Percentiles rank a stretch among this genome's conserved stretches.
These are phyloP conservation scores for Ericerus pela DNA, from an alignment of 1,140 invertebrate species.

Conservation along the genomic window DNA sequence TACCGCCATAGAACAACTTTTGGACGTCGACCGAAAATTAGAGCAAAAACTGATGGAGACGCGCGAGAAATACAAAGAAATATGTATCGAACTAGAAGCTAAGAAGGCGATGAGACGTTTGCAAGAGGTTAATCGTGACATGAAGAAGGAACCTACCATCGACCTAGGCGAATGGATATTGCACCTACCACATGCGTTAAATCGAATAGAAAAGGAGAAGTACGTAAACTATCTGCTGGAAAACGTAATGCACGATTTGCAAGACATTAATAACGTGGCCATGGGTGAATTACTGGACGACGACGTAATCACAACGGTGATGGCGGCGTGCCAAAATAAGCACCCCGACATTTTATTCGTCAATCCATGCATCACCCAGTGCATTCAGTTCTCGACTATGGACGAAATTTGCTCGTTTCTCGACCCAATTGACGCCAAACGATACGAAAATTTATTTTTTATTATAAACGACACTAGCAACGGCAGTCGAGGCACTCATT, in stretches of 20 bases:
- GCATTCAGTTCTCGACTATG: neutral
- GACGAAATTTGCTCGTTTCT: neutral
- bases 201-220: neutral
- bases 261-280: constrained; percentile 4
- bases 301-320: neutral
- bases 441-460: constrained; percentile 2
- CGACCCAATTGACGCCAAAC: neutral
- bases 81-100: neutral
- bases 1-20: neutral
- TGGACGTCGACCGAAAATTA: neutral
- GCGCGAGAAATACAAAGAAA: neutral
- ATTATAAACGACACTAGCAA: constrained; percentile 1
- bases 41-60: neutral
- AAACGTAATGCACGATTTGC: constrained; percentile 1
- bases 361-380: constrained; percentile 1
- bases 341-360: constrained; percentile 2
- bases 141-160: neutral
- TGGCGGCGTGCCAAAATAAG: neutral
- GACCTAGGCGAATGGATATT: neutral
- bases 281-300: neutral
- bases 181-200: neutral
- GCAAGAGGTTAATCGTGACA: constrained; percentile 1
- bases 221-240: neutral
- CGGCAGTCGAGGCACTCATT: constrained; percentile 1
- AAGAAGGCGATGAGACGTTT: neutral